Conservation (phyloP, 2,797 vertebrate genomes). For the Syngnathus rostellatus region DNA sequence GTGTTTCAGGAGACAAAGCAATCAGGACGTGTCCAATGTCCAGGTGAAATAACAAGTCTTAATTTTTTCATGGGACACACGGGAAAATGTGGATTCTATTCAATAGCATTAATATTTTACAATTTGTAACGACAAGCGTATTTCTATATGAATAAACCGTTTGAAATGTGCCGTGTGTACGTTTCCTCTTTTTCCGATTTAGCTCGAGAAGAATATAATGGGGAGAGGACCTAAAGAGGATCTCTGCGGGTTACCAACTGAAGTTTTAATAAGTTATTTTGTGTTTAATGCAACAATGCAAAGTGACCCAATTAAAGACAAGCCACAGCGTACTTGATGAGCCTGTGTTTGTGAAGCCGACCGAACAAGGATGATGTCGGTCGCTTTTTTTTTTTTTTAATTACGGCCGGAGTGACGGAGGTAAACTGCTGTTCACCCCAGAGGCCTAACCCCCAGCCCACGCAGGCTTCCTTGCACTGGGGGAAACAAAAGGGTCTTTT, state of each 20-base stretch:
- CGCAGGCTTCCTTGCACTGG: slow-evolving; percentile 38
- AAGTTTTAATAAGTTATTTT: slow-evolving; percentile 6
- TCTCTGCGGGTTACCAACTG: slow-evolving; percentile 4
- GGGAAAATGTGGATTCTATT: slow-evolving; percentile 39
- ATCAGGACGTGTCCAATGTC: slow-evolving; percentile 22
- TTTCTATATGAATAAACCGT: slow-evolving; percentile 74
- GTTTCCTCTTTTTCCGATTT: neutral
- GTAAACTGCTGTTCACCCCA: slow-evolving; percentile 55
- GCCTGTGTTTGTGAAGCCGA: slow-evolving; percentile 57
- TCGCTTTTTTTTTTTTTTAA: slow-evolving; percentile 20
- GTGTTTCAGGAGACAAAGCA: slow-evolving; percentile 41
- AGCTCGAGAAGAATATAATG: neutral
- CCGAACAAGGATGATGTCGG: slow-evolving; percentile 43
- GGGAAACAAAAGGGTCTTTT: slow-evolving; percentile 60
- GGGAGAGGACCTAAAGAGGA: neutral
- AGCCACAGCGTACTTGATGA: slow-evolving; percentile 11
- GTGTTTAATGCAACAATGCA: slow-evolving; percentile 33
- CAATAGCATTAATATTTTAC: slow-evolving; percentile 67
- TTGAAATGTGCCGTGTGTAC: slow-evolving; percentile 53
- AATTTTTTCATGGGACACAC: slow-evolving; percentile 34
- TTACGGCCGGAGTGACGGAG: slow-evolving; percentile 46
- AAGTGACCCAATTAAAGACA: slow-evolving; percentile 57
- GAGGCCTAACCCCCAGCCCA: slow-evolving; percentile 30
- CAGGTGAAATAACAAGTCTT: slow-evolving; percentile 24
- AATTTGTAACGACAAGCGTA: slow-evolving; percentile 69